These are phyloP conservation scores for Drosophila eohydei DNA, from an alignment of 2,888 invertebrate genomes.

Conservation along the genomic window DNA sequence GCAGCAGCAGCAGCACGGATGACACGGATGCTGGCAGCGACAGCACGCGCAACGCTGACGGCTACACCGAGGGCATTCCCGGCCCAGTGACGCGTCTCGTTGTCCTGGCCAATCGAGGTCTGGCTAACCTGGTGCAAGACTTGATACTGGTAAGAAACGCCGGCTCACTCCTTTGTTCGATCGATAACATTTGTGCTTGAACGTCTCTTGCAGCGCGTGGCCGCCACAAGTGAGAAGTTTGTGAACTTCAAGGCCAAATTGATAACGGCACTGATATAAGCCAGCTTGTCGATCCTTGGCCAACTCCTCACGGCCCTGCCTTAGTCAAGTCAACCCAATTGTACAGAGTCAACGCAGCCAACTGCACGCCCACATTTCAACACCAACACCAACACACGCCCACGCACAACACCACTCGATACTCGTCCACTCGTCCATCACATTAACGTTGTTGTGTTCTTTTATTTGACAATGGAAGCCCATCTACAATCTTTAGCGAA, in stretches of 20 bases:
- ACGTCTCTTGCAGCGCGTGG: constrained; percentile 88
- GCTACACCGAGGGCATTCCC: constrained; percentile 92
- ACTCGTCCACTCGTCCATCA: constrained; percentile 31
- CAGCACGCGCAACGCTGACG: constrained; percentile 86
- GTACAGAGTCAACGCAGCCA: constrained; percentile 69
- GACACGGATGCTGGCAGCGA: constrained; percentile 86
- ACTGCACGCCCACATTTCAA: constrained; percentile 31
- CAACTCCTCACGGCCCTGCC: constrained; percentile 46
- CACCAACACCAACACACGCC: not conserved
- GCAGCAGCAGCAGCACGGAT: constrained; percentile 81
- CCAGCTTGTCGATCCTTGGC: constrained; percentile 21
- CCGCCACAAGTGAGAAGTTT: constrained; percentile 95
- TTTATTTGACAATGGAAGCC: constrained; percentile 43
- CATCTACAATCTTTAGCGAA: constrained; percentile 56
- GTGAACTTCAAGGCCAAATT: constrained; percentile 97
- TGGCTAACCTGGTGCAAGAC: constrained; percentile 94
- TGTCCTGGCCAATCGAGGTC: constrained; percentile 94
- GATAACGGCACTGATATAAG: constrained; percentile 94
- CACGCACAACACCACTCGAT: constrained; percentile 11
- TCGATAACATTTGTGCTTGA: not conserved
- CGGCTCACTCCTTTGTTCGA: too few relatives aligned
- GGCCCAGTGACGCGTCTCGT: constrained; percentile 94
- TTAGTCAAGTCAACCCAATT: constrained; percentile 73
- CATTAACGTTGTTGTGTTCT: constrained; percentile 38
- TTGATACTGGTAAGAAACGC: constrained; percentile 90